phyloP scores from a whole-genome alignment of 2,888 invertebrate species.

The Trichopria drosophilae region DNA sequence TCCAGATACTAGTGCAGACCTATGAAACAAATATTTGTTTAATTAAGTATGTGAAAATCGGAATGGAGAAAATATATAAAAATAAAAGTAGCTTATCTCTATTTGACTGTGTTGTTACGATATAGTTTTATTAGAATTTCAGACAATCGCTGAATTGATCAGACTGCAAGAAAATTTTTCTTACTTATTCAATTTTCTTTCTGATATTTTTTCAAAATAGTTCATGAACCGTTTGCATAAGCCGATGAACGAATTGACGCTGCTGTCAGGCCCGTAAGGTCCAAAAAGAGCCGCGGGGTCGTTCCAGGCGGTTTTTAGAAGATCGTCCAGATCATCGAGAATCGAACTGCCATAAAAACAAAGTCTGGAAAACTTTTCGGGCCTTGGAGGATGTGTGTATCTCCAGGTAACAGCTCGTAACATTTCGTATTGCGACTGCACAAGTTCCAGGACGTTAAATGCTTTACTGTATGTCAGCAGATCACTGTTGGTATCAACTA shows the following conservation, averaged over 20 bases:
- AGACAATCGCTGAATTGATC: too few species aligned
- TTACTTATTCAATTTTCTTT: conserved; percentile 52
- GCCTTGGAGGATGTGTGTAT: conserved; percentile 50
- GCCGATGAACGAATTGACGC: conserved; percentile 37
- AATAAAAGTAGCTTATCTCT: not conserved
- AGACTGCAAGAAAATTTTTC: not conserved
- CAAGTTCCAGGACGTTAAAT: conserved; percentile 44
- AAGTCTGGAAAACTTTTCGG: conserved; percentile 41
- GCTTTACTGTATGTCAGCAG: conserved; percentile 37
- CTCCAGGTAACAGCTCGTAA: conserved; percentile 54
- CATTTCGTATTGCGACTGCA: conserved; percentile 49
- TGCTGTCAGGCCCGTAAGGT: conserved; percentile 28
- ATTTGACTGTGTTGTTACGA: not conserved
- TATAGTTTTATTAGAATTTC: too few species aligned
- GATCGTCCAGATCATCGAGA: conserved; percentile 46
- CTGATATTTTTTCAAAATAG: conserved; percentile 53
- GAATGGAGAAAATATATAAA: not conserved
- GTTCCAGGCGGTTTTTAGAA: conserved; percentile 37
- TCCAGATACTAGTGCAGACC: conserved; percentile 50
- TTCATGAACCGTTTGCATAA: conserved; percentile 54
- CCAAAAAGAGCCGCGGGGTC: conserved; percentile 33
- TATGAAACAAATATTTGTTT: too few species aligned
- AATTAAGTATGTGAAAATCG: too few species aligned
- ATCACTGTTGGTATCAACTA: conserved; percentile 32
- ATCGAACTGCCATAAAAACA: conserved; percentile 53